Evolutionary conservation across 2,113 vertebrate genomes (phyloP), one percentile per base, ranked within the genome.

Genomic region (Rhabdornis inornatus): DNA sequence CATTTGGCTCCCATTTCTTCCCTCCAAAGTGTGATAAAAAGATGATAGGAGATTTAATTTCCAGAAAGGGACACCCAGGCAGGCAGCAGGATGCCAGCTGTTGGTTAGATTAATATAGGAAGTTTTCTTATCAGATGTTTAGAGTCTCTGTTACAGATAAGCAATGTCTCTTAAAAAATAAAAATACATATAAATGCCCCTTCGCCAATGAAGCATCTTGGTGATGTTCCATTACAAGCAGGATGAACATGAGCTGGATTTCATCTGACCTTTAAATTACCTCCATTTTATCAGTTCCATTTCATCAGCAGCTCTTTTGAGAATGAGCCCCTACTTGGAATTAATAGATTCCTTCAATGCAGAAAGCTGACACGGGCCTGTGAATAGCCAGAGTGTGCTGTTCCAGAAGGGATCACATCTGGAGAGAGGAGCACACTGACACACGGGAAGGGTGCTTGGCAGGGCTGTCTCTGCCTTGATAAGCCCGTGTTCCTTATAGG

Each of bases 221-320:
- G 79, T 88, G 80, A 84, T 95, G 78, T 84, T 95, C 87, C 69
- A 40, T 92, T 96, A 87, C 64, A 68, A 95, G 55, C 45, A 87
- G 88, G 93, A 92, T 15, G 89, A 96, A 84, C 91, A 78, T 2
- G 31, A 95, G 66, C 40, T 64, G 90, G 74, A 52, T 95, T 96
- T 94, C 82, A 68, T 87, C 82, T 97, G 97, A 97, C 97, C 96
- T 97, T 97, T 96, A 97, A 92, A 97, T 96, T 95, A 91, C 89
- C 70, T 97, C 61, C 27, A 16, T 89, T 93, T 96, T 96, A 97
- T 96, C 59, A 5, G 74, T 50, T 39, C n/a, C 79, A 82, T 93
- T 94, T 92, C 92, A 95, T 96, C 89, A 90, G 78, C 68, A 87
- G 84, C 66, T 95, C 65, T 95, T 92, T 90, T 86, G 72, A 95